These are phyloP conservation scores for Euglossa dilemma DNA, from an alignment of 1,140 invertebrate genomes.

Conservation along the genomic window DNA sequence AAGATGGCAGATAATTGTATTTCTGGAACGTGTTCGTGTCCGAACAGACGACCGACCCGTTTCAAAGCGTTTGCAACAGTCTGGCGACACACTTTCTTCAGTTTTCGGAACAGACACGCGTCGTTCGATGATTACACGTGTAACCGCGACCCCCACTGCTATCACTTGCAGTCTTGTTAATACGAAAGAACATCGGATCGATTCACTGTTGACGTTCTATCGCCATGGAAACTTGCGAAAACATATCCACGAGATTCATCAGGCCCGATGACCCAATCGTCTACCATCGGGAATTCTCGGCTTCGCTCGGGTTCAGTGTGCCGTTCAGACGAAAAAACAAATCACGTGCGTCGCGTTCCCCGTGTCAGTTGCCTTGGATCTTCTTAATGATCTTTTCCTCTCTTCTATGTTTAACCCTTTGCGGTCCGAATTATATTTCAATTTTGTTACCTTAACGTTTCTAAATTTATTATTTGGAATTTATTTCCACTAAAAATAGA, in stretches of 20 bases:
- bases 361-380: not conserved
- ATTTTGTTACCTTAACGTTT: too few species aligned
- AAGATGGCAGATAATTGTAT: not conserved
- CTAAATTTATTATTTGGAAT: too few species aligned
- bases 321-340: conserved; percentile 9
- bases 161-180: conserved; percentile 32
- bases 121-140: conserved; percentile 23
- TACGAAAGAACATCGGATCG: conserved; percentile 53
- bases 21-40: not conserved
- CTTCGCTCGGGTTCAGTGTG: conserved; percentile 44
- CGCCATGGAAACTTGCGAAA: conserved; percentile 62
- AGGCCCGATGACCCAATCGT: conserved; percentile 41
- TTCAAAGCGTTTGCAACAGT: not conserved
- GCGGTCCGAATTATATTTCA: too few species aligned
- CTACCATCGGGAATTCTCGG: not conserved
- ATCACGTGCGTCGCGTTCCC: not conserved
- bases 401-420: too few species aligned
- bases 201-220: conserved; percentile 49
- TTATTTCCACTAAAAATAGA: too few species aligned
- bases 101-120: conserved; percentile 28
- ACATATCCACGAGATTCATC: conserved; percentile 50
- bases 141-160: not conserved
- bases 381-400: not conserved
- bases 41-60: not conserved
- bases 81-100: conserved; percentile 14